A percentile compares a stretch with the other conserved stretches of the same genome.
phyloP scores from a whole-genome alignment of 2,888 invertebrate genomes.

The Nephrocerus scutellatus region DNA sequence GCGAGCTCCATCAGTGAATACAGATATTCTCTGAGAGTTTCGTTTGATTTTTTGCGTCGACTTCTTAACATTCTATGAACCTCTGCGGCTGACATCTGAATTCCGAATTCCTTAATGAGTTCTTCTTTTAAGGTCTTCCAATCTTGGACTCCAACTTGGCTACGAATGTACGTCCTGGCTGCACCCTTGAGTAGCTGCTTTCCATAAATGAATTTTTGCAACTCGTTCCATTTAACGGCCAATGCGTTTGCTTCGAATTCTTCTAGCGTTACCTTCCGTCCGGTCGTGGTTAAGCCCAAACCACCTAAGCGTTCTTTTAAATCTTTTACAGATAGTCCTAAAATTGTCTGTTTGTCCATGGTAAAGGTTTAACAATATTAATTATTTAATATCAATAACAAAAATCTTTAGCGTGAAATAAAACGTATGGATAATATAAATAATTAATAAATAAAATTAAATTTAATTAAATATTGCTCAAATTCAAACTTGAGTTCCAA shows the following conservation, averaged over 20 bases:
- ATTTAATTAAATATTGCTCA: too few relatives aligned
- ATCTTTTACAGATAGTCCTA: slow-evolving; percentile 9
- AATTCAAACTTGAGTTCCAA: too few relatives aligned
- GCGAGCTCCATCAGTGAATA: slow-evolving; percentile 12
- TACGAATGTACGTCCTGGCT: slow-evolving; percentile 2
- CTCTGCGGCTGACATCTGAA: slow-evolving; percentile 4
- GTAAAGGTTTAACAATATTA: too few relatives aligned
- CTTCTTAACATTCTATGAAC: slow-evolving; percentile 11
- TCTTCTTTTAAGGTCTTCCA: slow-evolving; percentile 9
- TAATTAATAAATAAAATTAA: too few relatives aligned
- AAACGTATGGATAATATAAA: too few relatives aligned
- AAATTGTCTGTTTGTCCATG: slow-evolving; percentile 13
- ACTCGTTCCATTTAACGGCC: slow-evolving; percentile 2
- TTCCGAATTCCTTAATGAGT: slow-evolving; percentile 11
- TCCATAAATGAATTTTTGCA: slow-evolving; percentile 7
- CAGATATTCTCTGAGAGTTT: slow-evolving; percentile 12
- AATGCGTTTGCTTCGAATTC: slow-evolving; percentile 3
- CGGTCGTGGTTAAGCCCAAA: slow-evolving; percentile 7
- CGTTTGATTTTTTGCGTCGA: slow-evolving; percentile 10
- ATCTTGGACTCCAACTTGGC: slow-evolving; percentile 5
- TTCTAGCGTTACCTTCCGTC: slow-evolving; percentile 7
- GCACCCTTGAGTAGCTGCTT: slow-evolving; percentile 13
- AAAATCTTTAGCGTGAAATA: too few relatives aligned
- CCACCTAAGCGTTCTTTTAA: slow-evolving; percentile 10
- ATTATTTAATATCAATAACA: too few relatives aligned